phyloP scores from a whole-genome alignment of 1,140 invertebrate species.

The Neelides sp. region DNA sequence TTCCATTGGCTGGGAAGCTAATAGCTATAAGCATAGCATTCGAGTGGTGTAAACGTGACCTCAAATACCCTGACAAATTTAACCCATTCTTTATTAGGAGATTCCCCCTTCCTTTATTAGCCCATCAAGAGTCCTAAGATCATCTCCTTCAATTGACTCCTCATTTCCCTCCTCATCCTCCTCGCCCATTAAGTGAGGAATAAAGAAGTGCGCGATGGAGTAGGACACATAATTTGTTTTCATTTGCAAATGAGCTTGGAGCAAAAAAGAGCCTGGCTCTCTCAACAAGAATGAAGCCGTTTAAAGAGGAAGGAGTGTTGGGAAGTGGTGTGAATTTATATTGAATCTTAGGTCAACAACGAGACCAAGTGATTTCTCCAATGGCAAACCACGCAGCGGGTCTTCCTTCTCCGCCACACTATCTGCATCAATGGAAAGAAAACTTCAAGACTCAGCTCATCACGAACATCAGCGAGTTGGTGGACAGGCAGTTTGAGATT shows the following conservation, averaged over 20 bases:
- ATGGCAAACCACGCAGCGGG: background rate
- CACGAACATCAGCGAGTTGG: conserved; percentile 21
- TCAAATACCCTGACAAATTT: too few species aligned
- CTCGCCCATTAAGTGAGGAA: too few species aligned
- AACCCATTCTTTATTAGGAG: too few species aligned
- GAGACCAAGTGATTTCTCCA: too few species aligned
- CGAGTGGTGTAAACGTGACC: too few species aligned
- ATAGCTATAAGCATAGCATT: too few species aligned
- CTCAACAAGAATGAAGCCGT: background rate
- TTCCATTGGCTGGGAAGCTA: too few species aligned
- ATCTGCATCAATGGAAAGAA: conserved; percentile 19
- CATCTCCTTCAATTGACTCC: too few species aligned
- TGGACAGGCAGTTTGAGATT: conserved; percentile 23
- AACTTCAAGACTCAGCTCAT: conserved; percentile 23
- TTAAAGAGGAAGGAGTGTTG: background rate
- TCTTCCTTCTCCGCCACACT: background rate
- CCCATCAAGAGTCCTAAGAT: too few species aligned
- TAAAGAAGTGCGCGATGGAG: background rate
- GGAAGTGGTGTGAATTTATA: background rate
- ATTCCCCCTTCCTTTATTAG: too few species aligned
- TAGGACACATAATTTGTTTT: background rate
- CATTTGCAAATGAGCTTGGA: background rate
- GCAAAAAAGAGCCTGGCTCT: background rate
- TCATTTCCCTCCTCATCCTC: too few species aligned
- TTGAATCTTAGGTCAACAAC: too few species aligned